These are phyloP conservation scores for Castor canadensis DNA, from an alignment of 2,113 vertebrate genomes.

Conservation along the genomic window DNA sequence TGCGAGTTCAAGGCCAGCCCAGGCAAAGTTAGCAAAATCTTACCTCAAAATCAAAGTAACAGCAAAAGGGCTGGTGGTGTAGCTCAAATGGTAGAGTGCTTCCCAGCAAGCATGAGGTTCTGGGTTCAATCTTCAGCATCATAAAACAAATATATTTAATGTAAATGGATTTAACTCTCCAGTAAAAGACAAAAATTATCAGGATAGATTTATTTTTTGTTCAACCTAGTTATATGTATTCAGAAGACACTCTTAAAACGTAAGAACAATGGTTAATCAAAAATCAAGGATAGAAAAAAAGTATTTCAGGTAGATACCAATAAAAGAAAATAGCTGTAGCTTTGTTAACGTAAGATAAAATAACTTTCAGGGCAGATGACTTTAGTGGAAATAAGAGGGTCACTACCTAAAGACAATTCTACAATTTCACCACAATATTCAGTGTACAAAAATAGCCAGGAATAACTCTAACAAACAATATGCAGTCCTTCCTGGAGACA, in stretches of 20 bases:
- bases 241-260: not conserved
- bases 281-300: not conserved
- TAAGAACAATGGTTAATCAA: slow-evolving; percentile 9
- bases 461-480: slow-evolving; percentile 18
- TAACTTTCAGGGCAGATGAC: not conserved
- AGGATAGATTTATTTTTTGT: not conserved
- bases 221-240: not conserved
- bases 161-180: not conserved
- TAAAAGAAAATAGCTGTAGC: not conserved
- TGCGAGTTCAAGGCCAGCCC: no score
- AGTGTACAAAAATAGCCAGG: not conserved
- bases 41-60: no score
- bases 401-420: not conserved
- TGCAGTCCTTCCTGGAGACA: not conserved
- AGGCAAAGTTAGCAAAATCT: no score
- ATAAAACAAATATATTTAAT: no score
- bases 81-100: no score
- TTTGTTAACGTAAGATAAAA: slow-evolving; percentile 27
- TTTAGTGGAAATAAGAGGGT: not conserved
- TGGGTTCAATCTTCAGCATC: no score
- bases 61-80: no score
- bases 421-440: slow-evolving; percentile 28
- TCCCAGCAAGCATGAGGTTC: no score
- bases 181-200: slow-evolving; percentile 19
- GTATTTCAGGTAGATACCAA: not conserved